These are phyloP conservation scores for Cinara cedri DNA, from an alignment of 2,888 invertebrate species.

Conservation along the genomic window DNA sequence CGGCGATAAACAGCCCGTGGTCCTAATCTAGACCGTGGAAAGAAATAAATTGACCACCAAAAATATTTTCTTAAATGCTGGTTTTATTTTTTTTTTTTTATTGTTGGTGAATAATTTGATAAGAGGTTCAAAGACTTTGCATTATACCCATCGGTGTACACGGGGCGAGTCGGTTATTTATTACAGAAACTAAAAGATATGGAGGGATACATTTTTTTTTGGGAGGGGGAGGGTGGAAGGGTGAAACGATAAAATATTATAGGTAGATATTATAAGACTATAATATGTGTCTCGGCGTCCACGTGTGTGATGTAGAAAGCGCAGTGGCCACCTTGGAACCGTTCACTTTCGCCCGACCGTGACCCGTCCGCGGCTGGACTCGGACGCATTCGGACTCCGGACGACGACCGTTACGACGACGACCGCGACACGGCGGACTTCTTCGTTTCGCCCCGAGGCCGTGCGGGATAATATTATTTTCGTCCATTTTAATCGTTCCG, in stretches of 20 bases:
- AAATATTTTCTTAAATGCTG: too few species aligned
- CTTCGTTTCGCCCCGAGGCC: background rate
- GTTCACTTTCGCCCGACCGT: constrained; percentile 53
- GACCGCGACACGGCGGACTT: background rate
- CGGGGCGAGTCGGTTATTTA: background rate
- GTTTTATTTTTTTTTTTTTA: too few species aligned
- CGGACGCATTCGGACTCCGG: too few species aligned
- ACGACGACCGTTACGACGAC: background rate
- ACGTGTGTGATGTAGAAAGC: constrained; percentile 37
- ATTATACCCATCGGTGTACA: too few species aligned
- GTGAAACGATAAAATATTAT: background rate
- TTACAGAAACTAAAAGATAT: constrained; percentile 26
- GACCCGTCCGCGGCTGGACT: constrained; percentile 34
- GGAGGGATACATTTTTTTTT: background rate
- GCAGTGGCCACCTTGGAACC: constrained; percentile 27
- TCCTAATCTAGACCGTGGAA: too few species aligned
- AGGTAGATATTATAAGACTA: too few species aligned
- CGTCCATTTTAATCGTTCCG: background rate
- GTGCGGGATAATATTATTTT: background rate
- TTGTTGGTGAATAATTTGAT: too few species aligned
- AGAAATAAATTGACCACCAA: too few species aligned
- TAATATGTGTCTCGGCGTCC: too few species aligned
- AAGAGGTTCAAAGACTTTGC: too few species aligned
- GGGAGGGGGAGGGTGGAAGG: background rate
- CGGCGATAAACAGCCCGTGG: too few species aligned